phyloP scores from a whole-genome alignment of 2,113 vertebrate genomes.

The Gallinago paraguaiae region DNA sequence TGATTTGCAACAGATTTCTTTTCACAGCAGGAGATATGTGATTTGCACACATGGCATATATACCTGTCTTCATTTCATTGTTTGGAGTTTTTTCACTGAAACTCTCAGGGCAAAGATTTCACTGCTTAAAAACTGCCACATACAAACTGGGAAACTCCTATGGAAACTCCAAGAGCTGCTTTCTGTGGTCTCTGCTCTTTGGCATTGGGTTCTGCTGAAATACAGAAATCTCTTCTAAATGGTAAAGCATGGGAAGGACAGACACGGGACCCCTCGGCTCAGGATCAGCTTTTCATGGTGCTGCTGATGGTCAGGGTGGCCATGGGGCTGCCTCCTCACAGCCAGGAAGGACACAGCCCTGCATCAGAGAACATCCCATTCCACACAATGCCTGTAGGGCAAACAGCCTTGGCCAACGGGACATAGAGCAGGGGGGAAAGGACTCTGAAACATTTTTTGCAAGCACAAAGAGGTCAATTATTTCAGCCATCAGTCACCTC shows the following conservation, averaged over 20 bases:
- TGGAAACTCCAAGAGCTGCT: neutral
- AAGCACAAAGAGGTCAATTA: neutral
- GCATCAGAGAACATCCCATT: neutral
- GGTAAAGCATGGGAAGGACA: neutral
- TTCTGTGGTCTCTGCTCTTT: neutral
- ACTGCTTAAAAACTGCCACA: neutral
- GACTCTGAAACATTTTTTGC: neutral
- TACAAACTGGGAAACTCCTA: neutral
- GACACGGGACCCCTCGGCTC: neutral
- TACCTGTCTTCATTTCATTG: neutral
- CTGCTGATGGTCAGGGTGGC: neutral
- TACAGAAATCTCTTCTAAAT: neutral
- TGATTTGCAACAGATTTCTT: neutral
- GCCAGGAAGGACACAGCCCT: neutral
- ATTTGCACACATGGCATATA: neutral
- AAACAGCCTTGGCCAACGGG: neutral
- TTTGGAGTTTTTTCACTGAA: neutral
- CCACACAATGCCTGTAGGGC: neutral
- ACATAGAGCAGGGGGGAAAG: neutral
- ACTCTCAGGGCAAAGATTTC: neutral
- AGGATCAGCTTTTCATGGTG: neutral
- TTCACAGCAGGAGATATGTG: neutral
- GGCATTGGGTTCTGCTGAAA: neutral
- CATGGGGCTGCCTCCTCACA: neutral
- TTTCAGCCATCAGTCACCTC: neutral